Evolutionary conservation across 2,888 invertebrate genomes (phyloP).

Genomic region (Cerceris ruficornis): DNA sequence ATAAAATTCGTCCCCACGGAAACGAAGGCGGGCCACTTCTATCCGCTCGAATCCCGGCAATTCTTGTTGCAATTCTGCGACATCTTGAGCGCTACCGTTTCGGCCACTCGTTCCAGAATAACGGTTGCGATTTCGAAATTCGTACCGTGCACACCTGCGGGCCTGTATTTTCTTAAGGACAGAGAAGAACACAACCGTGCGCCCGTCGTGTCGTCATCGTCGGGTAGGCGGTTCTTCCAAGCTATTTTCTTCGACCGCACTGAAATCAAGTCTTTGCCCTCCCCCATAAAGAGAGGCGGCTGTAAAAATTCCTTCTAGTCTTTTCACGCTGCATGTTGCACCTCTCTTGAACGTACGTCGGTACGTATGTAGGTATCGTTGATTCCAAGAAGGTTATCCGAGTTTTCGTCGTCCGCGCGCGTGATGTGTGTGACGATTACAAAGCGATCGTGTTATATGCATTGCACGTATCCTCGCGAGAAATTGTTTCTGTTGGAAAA

Average conservation of each 20-base stretch:
- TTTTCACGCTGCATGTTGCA: no score
- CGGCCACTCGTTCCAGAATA: neutral
- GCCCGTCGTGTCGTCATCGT: constrained; percentile 24
- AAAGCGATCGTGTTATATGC: constrained; percentile 44
- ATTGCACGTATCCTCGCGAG: constrained; percentile 38
- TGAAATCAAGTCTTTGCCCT: constrained; percentile 25
- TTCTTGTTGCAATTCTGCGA: constrained; percentile 15
- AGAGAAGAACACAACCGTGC: constrained; percentile 37
- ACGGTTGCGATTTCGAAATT: constrained; percentile 37
- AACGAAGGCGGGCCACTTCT: constrained; percentile 19
- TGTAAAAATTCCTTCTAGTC: neutral
- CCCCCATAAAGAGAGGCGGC: constrained; percentile 6
- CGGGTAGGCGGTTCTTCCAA: constrained; percentile 18
- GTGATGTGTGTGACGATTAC: constrained; percentile 47
- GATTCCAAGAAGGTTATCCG: neutral
- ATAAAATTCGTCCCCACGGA: constrained; percentile 16
- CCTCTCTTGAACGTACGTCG: no score
- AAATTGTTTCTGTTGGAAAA: constrained; percentile 44
- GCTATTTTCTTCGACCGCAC: constrained; percentile 18
- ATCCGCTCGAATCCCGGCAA: constrained; percentile 18
- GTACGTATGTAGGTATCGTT: no score
- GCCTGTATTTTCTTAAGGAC: constrained; percentile 45
- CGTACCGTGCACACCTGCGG: constrained; percentile 1
- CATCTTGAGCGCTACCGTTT: neutral
- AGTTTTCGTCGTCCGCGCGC: constrained; percentile 3